phyloP scores from a whole-genome alignment of 2,113 vertebrate genomes.

The Pollimyrus isidori region DNA sequence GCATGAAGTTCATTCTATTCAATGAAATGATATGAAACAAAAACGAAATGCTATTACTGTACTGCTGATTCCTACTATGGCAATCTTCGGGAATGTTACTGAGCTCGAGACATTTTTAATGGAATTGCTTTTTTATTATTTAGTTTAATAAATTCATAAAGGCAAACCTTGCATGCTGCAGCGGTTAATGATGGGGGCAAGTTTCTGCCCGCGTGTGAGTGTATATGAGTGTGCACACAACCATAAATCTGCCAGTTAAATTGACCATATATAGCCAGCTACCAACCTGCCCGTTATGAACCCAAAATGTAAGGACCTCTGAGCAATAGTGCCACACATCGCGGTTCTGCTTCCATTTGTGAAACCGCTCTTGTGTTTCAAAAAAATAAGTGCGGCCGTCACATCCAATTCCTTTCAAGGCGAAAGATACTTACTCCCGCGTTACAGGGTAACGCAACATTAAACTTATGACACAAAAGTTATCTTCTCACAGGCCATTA shows the following conservation, averaged over 20 bases:
- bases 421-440: constrained; percentile 19
- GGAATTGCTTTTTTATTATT: background rate
- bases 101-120: background rate
- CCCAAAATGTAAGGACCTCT: background rate
- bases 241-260: constrained; percentile 12
- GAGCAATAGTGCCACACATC: background rate
- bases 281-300: constrained; percentile 3
- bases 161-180: background rate
- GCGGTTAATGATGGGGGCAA: background rate
- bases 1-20: background rate
- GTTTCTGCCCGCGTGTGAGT: background rate
- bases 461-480: constrained; percentile 17
- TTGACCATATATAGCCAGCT: background rate
- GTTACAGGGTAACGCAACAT: constrained; percentile 22
- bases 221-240: background rate
- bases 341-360: constrained; percentile 13
- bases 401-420: constrained; percentile 18
- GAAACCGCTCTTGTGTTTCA: constrained; percentile 15
- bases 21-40: background rate
- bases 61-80: background rate
- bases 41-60: background rate
- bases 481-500: constrained; percentile 19
- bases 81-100: background rate
- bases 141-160: background rate
- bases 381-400: constrained; percentile 15